These are phyloP conservation scores for Drosophila formosana DNA, from an alignment of 2,888 invertebrate genomes.

Conservation along the genomic window DNA sequence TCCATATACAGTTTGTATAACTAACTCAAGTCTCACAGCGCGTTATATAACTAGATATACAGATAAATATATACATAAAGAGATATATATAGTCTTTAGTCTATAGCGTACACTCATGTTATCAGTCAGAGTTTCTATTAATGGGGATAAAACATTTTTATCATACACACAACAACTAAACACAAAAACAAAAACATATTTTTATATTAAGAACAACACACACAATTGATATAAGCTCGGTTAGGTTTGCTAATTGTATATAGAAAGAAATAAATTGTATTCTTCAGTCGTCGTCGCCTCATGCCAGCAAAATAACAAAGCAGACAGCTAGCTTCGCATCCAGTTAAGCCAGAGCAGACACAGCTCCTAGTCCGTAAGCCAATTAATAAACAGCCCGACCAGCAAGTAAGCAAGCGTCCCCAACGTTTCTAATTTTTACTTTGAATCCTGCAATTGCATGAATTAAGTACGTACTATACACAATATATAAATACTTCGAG, in stretches of 20 bases:
- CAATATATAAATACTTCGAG: constrained; percentile 36
- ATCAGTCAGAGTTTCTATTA: constrained; percentile 75
- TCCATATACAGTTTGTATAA: constrained; percentile 67
- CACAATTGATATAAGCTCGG: constrained; percentile 25
- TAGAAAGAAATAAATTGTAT: constrained; percentile 19
- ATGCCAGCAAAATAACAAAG: constrained; percentile 9
- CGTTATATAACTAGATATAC: constrained; percentile 44
- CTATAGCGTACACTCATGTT: constrained; percentile 65
- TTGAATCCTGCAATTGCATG: constrained; percentile 32
- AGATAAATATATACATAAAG: constrained; percentile 10
- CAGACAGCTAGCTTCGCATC: constrained; percentile 46
- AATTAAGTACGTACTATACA: constrained; percentile 26
- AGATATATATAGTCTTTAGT: constrained; percentile 41
- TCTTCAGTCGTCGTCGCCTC: constrained; percentile 16
- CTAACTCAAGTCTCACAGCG: constrained; percentile 73
- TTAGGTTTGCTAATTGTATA: constrained; percentile 51
- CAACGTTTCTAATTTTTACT: constrained; percentile 23
- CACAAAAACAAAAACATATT: constrained; percentile 37
- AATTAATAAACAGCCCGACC: constrained; percentile 9
- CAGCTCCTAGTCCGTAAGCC: constrained; percentile 57
- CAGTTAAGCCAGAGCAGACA: constrained; percentile 44
- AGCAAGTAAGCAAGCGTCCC: constrained; percentile 1
- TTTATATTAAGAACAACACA: constrained; percentile 49
- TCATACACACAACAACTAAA: constrained; percentile 17
- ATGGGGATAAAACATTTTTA: constrained; percentile 46